Evolutionary conservation across 2,888 invertebrate species (phyloP).

Genomic region (Linyphia triangularis): DNA sequence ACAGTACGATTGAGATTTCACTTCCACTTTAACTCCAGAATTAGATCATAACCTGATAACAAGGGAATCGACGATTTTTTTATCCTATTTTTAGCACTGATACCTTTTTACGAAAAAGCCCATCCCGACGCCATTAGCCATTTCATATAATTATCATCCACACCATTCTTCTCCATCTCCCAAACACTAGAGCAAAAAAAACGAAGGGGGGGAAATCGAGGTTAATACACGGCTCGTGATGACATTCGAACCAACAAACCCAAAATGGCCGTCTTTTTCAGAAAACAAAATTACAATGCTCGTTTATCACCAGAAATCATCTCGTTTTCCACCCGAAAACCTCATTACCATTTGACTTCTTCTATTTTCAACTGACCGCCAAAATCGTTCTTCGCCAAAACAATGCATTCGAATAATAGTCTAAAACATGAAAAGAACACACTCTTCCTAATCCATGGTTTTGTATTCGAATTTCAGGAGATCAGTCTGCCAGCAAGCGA

Average conservation of each 20-base stretch:
- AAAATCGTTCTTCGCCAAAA: not conserved
- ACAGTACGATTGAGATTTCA: too few relatives aligned
- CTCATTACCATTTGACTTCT: slow-evolving; percentile 6
- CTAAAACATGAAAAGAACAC: not conserved
- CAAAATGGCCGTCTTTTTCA: slow-evolving; percentile 7
- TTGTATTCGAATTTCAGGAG: not conserved
- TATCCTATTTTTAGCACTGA: too few relatives aligned
- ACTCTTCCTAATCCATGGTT: not conserved
- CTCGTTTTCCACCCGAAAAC: not conserved
- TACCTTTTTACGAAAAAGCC: too few relatives aligned
- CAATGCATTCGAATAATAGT: slow-evolving; percentile 8
- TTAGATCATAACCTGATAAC: too few relatives aligned
- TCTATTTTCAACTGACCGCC: not conserved
- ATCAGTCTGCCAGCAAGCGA: not conserved
- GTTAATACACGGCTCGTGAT: not conserved
- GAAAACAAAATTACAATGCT: not conserved
- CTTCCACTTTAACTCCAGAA: too few relatives aligned
- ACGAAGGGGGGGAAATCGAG: slow-evolving; percentile 1
- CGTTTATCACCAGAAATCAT: slow-evolving; percentile 6
- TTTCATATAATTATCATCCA: not conserved
- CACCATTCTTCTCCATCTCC: not conserved
- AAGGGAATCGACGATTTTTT: too few relatives aligned
- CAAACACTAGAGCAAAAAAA: not conserved
- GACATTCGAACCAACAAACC: slow-evolving; percentile 7
- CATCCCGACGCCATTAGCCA: too few relatives aligned